Evolutionary conservation across 2,888 invertebrate genomes (phyloP).

Genomic region (Oxyteleia sp.): DNA sequence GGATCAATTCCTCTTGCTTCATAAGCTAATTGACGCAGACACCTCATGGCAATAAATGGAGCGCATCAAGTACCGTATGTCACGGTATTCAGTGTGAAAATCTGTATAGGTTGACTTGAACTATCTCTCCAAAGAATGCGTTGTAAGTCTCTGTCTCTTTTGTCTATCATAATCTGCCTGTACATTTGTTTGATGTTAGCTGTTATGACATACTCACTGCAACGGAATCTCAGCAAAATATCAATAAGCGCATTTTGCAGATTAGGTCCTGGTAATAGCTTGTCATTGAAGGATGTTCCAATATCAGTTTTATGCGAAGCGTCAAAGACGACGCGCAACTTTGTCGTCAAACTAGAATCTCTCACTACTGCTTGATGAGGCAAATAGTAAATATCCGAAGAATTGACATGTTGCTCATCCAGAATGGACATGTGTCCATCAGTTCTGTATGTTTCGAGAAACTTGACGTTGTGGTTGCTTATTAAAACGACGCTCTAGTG

Average conservation of each 20-base stretch:
- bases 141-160: conserved; percentile 4
- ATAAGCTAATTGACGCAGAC: conserved; percentile 1
- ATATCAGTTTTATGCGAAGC: neutral
- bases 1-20: neutral
- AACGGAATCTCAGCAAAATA: conserved; percentile 25
- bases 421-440: neutral
- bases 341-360: conserved; percentile 21
- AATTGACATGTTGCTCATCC: neutral
- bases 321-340: conserved; percentile 10
- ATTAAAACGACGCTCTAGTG: conserved; percentile 46
- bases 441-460: neutral
- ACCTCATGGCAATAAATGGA: conserved; percentile 12
- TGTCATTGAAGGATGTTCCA: conserved; percentile 4
- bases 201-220: conserved; percentile 45
- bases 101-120: neutral
- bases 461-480: conserved; percentile 9
- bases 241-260: conserved; percentile 33
- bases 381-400: conserved; percentile 10
- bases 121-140: neutral
- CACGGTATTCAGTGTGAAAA: neutral
- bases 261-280: neutral
- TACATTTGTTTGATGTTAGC: neutral
- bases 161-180: conserved; percentile 5
- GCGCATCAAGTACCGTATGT: neutral
- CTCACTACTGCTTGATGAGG: conserved; percentile 27